Evolutionary conservation across 1,140 invertebrate species (phyloP), one percentile per base, ranked within the genome.

Genomic region (Cydia amplana): DNA sequence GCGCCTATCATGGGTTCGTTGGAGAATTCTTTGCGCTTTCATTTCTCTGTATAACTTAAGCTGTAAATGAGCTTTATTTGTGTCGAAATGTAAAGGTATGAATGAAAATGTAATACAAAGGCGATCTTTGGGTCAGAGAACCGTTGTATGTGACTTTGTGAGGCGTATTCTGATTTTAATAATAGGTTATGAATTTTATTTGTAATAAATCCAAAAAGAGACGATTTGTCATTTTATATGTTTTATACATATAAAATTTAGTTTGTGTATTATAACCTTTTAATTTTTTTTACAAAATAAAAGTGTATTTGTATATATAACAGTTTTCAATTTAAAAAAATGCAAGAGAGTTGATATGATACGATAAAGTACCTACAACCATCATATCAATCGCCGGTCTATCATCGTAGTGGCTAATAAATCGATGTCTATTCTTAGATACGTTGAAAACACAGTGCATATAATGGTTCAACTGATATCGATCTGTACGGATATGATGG

Each of bases 51-150:
- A 80, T 70, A 79, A 67, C 77, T 55, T 49, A 72, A 78, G 12
- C 83, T 82, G 81, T 81, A 80, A 82, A 79, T 51, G n/a, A 80
- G 86, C 84, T 85, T 85, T 84, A 85, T 60, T 88, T 85, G 81
- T 84, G 78, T 72, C 75, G 82, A 85, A 78, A 72, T 79, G 79
- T 78, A 78, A 81, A 74, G 77, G 76, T 82, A 80, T 82, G 80
- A 84, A 84, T 83, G 80, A 32, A 78, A 83, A 80, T 79, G 83
- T 78, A 81, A 32, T 36, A 40, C 28, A 70, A 18, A 36, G 36
- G 20, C 7, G 65, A 70, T 28, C 65, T 70, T n/a, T 5, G 18
- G 65, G 65, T 70, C 65, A 70, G 65, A 36, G 36, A 20, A 18
- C 16, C 32, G 14, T 36, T 32, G 65, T 18, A n/a, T 36, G 43